Percentiles rank a stretch among this genome's conserved stretches.
These are phyloP conservation scores for Prunella fulvescens DNA, from an alignment of 2,113 vertebrate species.

Conservation along the genomic window DNA sequence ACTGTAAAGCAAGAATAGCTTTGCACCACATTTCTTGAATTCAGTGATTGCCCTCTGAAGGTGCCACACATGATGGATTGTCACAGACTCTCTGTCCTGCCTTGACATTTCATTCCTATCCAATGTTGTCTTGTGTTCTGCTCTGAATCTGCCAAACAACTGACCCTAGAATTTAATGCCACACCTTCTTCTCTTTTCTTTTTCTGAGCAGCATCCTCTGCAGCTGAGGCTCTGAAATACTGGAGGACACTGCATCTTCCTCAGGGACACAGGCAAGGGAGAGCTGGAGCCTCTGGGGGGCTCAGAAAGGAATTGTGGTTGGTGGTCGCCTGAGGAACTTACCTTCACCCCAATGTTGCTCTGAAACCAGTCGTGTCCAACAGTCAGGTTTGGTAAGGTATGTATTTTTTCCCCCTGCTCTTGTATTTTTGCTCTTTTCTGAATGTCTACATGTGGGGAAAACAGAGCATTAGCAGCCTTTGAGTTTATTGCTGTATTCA, in stretches of 20 bases:
- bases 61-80: constrained; percentile 54
- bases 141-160: constrained; percentile 41
- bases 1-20: constrained; percentile 13
- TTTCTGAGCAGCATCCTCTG: constrained; percentile 3
- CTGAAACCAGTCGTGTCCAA: constrained; percentile 41
- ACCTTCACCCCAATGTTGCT: constrained; percentile 65
- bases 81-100: constrained; percentile 43
- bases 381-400: constrained; percentile 66
- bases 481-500: background rate
- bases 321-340: constrained; percentile 25
- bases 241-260: constrained; percentile 39
- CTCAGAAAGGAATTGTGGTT: background rate
- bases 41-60: constrained; percentile 33
- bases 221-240: constrained; percentile 56
- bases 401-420: background rate
- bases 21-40: constrained; percentile 19
- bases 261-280: background rate
- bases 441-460: background rate
- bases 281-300: background rate
- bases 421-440: background rate
- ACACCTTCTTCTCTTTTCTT: constrained; percentile 15
- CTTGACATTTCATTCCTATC: constrained; percentile 50
- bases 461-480: background rate
- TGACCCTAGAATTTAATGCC: constrained; percentile 42
- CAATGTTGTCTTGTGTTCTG: constrained; percentile 17